Evolutionary conservation across 2,888 invertebrate species (phyloP).

Genomic region (Lasioglossum lativentre): DNA sequence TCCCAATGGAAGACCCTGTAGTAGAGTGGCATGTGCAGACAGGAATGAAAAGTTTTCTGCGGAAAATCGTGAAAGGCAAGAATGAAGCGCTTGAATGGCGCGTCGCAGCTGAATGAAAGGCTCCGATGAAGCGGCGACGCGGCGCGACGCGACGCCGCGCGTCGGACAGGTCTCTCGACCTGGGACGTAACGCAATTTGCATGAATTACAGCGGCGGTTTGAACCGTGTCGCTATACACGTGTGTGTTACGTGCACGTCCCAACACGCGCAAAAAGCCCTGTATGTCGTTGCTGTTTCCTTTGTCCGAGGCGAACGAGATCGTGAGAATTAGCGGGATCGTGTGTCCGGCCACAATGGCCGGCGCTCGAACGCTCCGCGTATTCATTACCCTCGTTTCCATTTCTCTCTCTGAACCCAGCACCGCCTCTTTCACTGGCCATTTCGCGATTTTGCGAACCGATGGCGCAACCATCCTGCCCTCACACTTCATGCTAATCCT

Average conservation of each 20-base stretch:
- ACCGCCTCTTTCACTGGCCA: neutral
- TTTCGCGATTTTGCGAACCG: neutral
- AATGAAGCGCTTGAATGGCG: constrained; percentile 44
- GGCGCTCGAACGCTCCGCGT: constrained; percentile 15
- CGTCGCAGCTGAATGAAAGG: constrained; percentile 70
- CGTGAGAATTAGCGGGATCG: constrained; percentile 63
- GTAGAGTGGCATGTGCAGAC: neutral
- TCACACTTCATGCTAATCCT: neutral
- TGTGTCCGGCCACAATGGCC: constrained; percentile 29
- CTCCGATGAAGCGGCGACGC: constrained; percentile 58
- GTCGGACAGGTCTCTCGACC: constrained; percentile 54
- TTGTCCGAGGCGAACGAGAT: constrained; percentile 60
- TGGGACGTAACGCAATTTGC: constrained; percentile 75
- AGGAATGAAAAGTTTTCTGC: neutral
- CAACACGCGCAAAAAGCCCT: constrained; percentile 29
- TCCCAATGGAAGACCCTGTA: neutral
- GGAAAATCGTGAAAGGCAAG: neutral
- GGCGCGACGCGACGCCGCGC: constrained; percentile 26
- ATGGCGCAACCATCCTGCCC: constrained; percentile 12
- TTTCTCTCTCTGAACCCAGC: neutral
- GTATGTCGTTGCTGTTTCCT: constrained; percentile 29
- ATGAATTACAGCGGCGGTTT: constrained; percentile 70
- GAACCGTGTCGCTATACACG: neutral
- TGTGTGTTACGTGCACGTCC: constrained; percentile 10
- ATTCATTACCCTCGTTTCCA: constrained; percentile 26